These are phyloP conservation scores for Melanargia galathea DNA, from an alignment of 2,888 invertebrate species.

Conservation along the genomic window DNA sequence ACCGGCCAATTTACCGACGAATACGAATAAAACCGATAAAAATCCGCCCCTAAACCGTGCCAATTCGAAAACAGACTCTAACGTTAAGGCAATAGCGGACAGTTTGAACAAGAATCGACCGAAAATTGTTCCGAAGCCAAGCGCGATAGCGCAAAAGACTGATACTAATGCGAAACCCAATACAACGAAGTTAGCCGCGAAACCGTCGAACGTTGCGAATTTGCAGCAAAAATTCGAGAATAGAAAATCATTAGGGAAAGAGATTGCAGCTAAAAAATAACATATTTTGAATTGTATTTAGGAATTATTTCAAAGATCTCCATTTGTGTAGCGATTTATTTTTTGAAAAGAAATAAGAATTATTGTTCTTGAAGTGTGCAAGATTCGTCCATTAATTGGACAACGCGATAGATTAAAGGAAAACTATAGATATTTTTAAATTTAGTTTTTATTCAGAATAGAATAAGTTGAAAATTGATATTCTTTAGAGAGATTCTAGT, in stretches of 20 bases:
- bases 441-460: not conserved
- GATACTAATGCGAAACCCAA: constrained; percentile 63
- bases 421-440: constrained; percentile 1
- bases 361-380: not conserved
- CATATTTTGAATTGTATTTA: constrained; percentile 10
- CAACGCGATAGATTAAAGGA: constrained; percentile 5
- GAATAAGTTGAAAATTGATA: not conserved
- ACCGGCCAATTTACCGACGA: constrained; percentile 56
- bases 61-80: constrained; percentile 68
- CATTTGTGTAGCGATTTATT: constrained; percentile 19
- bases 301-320: constrained; percentile 23
- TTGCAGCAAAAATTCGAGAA: constrained; percentile 91
- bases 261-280: constrained; percentile 48
- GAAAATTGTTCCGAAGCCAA: constrained; percentile 74
- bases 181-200: constrained; percentile 77
- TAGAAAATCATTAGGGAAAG: constrained; percentile 74
- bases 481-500: constrained; percentile 9
- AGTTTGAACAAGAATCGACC: constrained; percentile 76
- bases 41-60: constrained; percentile 59
- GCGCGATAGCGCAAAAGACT: constrained; percentile 57
- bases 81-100: constrained; percentile 73
- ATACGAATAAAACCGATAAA: constrained; percentile 58
- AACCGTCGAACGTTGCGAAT: constrained; percentile 87
- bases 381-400: constrained; percentile 6
- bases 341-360: not conserved